Conservation (phyloP, 2,113 vertebrate species). For the Neogobius melanostomus region DNA sequence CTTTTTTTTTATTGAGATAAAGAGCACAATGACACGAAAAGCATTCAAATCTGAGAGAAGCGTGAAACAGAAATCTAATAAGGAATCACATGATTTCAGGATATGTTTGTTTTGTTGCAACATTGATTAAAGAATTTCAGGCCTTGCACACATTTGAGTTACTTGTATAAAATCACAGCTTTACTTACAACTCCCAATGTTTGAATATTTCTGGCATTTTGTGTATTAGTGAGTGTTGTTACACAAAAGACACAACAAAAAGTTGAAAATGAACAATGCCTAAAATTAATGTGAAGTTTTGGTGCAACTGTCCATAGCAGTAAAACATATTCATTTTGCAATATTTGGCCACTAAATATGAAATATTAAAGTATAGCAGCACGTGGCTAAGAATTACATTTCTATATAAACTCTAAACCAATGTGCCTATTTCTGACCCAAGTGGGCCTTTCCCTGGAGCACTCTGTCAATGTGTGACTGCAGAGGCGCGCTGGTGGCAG, state of each 20-base stretch:
- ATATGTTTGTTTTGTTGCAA: too few species aligned
- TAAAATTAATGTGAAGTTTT: too few species aligned
- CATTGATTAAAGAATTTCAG: too few species aligned
- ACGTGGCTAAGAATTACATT: neutral
- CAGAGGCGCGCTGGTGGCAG: conserved; percentile 10
- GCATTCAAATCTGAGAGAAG: neutral
- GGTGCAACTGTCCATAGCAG: neutral
- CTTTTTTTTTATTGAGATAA: neutral
- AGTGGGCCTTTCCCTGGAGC: neutral
- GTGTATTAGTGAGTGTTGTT: too few species aligned
- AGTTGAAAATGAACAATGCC: too few species aligned
- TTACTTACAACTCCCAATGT: too few species aligned
- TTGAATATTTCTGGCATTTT: too few species aligned
- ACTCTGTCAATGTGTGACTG: conserved; percentile 19
- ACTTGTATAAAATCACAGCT: too few species aligned
- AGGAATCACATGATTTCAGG: neutral
- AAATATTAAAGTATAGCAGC: neutral
- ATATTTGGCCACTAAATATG: neutral
- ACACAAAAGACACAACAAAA: too few species aligned
- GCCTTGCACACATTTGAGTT: too few species aligned
- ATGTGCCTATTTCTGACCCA: conserved; percentile 11
- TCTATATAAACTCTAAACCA: neutral
- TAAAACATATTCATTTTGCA: neutral
- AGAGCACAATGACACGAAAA: neutral
- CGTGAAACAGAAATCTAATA: neutral